Evolutionary conservation across 2,888 invertebrate species (phyloP), one percentile per base, ranked within the genome.

Genomic region (Plagodis dolabraria): DNA sequence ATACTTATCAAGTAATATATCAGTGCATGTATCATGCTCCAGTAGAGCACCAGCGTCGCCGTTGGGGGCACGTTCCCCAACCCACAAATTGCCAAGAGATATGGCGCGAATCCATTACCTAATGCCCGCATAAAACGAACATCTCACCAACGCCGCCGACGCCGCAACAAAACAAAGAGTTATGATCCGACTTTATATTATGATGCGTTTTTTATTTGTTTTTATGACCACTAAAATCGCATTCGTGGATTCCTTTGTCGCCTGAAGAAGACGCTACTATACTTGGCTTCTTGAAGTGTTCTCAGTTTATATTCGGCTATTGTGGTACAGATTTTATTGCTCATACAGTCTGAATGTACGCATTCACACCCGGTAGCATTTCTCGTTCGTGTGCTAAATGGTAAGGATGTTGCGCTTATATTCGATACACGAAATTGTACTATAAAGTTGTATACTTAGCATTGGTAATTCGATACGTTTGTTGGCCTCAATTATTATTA

Each of bases 111-210:
- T 87, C 88, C 89, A 89, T 91, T 88, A 87, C 83, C 82, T 84
- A 86, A 89, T 86, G 85, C 82, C 79, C 78, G 79, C 83, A 82
- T 87, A 87, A 88, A 82, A 77, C 75, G 69, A 75, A 74, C 74
- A 75, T 67, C 77, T 68, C 75, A 49, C 60, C 53, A 11, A 33
- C 54, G 42, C 51, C 47, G 64, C 75, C 72, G 72, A 69, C 70
- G 74, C 71, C 78, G 80, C 77, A 83, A 85, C 85, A 85, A 87
- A 89, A 87, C 87, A 87, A 85, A 86, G 86, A 89, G 79, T 88
- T 89, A 90, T 87, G 87, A 84, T 82, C 79, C 81, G 69, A 74
- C 78, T 74, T 80, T 78, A 80, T 59, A 54, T 80, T 79, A 79
- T 82, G 81, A 83, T 83, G 77, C 75, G 76, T 77, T 85, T 87